Evolutionary conservation across 2,797 vertebrate genomes (phyloP), one percentile per base, ranked within the genome.

Genomic region (Denticeps clupeoides): DNA sequence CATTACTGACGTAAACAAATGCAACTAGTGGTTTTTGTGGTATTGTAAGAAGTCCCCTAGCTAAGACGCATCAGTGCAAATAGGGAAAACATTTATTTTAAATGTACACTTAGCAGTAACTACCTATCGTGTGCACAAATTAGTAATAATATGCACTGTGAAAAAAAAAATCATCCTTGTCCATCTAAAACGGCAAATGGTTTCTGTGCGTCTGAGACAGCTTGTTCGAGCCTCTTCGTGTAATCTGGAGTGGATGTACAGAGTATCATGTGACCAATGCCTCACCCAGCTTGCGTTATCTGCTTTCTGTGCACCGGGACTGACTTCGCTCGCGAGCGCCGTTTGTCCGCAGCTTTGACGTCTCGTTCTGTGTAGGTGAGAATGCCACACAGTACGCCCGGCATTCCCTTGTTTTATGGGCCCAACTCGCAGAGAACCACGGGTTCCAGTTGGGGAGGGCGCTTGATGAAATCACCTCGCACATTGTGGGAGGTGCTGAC

Each of bases 391-490:
- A 51, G 45, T 44, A 45, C 40, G 46, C 51, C 41, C 26, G 56
- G 47, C 47, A 25, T 55, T 56, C 41, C 58, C 47, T 16, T 40
- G 52, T 52, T 69, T 64, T 65, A 69, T 27, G 44, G 55, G 71
- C 60, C 23, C 16, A 52, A 48, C 63, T 59, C 43, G 45, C 47
- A 27, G 25, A 62, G 57, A 47, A 64, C 54, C 58, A 65, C 42
- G 49, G 59, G 59, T 57, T 60, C 47, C 45, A 60, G 59, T 55
- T 47, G 55, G 31, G 45, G 52, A 45, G 40, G 64, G 52, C 22
- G 37, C 67, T 68, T 67, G 72, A 73, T 75, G 72, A 72, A 74
- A 73, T 73, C 69, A 68, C 55, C 74, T 72, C 64, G 49, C 67
- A 71, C 70, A 54, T 50, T 54, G 51, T 23, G 58, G 58, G 41